phyloP scores from a whole-genome alignment of 2,888 invertebrate species.

The Ptilodon capucinus region DNA sequence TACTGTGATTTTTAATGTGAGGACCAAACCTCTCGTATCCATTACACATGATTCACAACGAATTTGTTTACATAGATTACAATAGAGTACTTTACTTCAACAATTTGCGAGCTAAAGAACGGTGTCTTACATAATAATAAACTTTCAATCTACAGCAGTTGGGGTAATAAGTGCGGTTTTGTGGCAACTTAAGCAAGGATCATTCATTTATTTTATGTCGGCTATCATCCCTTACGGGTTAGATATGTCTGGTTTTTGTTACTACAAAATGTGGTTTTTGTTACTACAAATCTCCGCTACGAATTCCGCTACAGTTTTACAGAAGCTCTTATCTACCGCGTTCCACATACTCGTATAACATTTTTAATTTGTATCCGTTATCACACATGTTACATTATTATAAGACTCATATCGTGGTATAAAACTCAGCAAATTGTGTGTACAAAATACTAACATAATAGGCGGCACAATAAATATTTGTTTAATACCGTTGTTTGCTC shows the following conservation, averaged over 20 bases:
- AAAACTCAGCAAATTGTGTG: background rate
- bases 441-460: background rate
- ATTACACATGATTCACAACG: no score
- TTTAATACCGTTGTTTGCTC: background rate
- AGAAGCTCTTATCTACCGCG: conserved; percentile 61
- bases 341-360: conserved; percentile 58
- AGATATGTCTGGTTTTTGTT: background rate
- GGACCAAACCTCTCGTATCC: no score
- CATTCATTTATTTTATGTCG: background rate
- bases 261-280: background rate
- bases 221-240: background rate
- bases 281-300: conserved; percentile 6
- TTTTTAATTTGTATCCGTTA: conserved; percentile 28
- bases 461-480: background rate
- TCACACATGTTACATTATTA: background rate
- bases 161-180: background rate
- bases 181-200: background rate
- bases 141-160: background rate
- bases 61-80: no score
- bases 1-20: no score
- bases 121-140: no score
- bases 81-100: no score
- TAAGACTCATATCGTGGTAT: background rate
- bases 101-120: no score
- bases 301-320: conserved; percentile 66